Base-by-base conservation (phyloP, 2,888 invertebrate genomes). In the Conomelus anceps region DNA sequence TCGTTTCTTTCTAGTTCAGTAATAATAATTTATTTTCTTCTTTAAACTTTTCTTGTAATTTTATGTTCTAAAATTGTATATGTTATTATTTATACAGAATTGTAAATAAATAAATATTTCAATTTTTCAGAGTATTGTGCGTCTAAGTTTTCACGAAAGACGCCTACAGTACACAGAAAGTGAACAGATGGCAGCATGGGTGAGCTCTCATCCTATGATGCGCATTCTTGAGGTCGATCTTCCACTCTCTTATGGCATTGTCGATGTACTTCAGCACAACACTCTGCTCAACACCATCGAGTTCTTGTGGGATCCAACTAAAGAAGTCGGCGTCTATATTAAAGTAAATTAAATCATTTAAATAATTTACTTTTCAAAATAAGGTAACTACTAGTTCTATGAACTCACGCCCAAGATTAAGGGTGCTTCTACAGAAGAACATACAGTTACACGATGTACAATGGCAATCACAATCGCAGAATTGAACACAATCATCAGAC, bases 101-200 rank as follows among this genome's bases (percentile, higher is more conserved):
- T n/a, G n/a, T n/a, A n/a, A n/a, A n/a, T n/a, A n/a, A n/a, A 29
- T 0, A 23, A 34, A 29, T 7, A 3, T 89, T 41, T 23, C 22
- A 20, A 26, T 23, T 90, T 26, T 94, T 87, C 94, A 97, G 97
- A 98, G 98, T 91, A 95, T 98, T 20, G 96, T 99, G 91, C 96
- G 98, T 92, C 97, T 99, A 89, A 98, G 98, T 92, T 99, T 99
- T 94, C 99, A 99, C 94, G 99, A 99, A 94, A 96, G 99, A 88
- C 96, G 99, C 0, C 94, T 99, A 89, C 99, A 99, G 93, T 99
- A 98, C 93, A 98, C 98, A 95, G 99, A 99, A 94, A 95, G 96
- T 89, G 98, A 99, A 92, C 98, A 99, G 94, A 97, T 99, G 93
- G 95, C 96, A 7, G 96, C 96, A 92, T 99, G 99, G 99, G 97